These are phyloP conservation scores for Caligus rogercresseyi DNA, from an alignment of 1,140 invertebrate species.

Conservation along the genomic window DNA sequence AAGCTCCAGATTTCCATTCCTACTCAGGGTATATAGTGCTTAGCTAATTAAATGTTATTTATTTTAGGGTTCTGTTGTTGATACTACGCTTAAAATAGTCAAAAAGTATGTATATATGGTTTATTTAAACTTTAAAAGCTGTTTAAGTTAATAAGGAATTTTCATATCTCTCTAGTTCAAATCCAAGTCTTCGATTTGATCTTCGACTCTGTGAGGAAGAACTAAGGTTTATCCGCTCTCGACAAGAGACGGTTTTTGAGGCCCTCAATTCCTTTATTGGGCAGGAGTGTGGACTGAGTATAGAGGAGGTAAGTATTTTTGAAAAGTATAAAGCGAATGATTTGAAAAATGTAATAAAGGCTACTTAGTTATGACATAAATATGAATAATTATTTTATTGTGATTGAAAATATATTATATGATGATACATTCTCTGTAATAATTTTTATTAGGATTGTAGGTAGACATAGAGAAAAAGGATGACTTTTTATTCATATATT, in stretches of 20 bases:
- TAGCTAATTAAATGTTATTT: constrained; percentile 8
- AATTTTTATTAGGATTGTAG: too few relatives aligned
- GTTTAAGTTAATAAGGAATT: background rate
- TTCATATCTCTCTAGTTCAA: constrained; percentile 23
- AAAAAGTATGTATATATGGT: constrained; percentile 25
- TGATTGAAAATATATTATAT: too few relatives aligned
- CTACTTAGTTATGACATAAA: too few relatives aligned
- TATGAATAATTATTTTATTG: too few relatives aligned
- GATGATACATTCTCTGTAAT: too few relatives aligned
- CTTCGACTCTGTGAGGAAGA: constrained; percentile 31
- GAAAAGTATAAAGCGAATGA: background rate
- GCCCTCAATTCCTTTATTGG: constrained; percentile 29
- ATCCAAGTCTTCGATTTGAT: constrained; percentile 27
- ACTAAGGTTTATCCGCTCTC: constrained; percentile 29
- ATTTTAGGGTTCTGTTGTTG: constrained; percentile 24
- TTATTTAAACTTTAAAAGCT: constrained; percentile 14
- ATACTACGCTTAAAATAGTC: constrained; percentile 22
- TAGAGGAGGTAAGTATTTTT: constrained; percentile 27
- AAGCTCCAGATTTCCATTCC: too few relatives aligned
- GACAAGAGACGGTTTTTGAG: constrained; percentile 27
- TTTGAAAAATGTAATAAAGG: background rate
- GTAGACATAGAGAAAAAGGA: too few relatives aligned
- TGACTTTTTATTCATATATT: too few relatives aligned
- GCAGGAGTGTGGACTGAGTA: constrained; percentile 25
- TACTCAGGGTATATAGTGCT: background rate